Percentiles rank a stretch among this genome's conserved stretches.
Conservation (phyloP, 2,888 invertebrate genomes). For the Herminia tarsipennalis region DNA sequence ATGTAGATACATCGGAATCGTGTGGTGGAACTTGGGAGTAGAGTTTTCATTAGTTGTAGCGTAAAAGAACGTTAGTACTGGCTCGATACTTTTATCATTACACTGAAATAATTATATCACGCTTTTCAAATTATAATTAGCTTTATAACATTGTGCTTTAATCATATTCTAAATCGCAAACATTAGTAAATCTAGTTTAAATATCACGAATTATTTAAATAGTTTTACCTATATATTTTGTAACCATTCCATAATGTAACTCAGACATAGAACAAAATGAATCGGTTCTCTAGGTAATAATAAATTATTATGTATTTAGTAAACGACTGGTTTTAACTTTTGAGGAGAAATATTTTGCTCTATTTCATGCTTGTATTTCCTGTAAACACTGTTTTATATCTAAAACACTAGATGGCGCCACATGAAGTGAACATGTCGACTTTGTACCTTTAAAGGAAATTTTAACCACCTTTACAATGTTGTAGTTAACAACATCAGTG, state of each 20-base stretch:
- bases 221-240: too few species aligned
- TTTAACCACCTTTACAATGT: constrained; percentile 36
- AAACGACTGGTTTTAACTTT: too few species aligned
- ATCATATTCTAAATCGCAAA: background rate
- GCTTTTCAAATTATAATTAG: background rate
- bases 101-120: background rate
- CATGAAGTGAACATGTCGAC: constrained; percentile 13
- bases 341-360: background rate
- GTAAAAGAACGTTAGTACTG: background rate
- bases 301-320: too few species aligned
- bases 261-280: too few species aligned
- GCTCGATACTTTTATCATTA: background rate
- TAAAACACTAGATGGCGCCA: constrained; percentile 13
- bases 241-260: too few species aligned
- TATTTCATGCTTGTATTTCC: background rate
- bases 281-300: too few species aligned
- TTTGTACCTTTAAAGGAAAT: constrained; percentile 41
- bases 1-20: too few species aligned
- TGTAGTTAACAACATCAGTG: constrained; percentile 41
- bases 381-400: constrained; percentile 4
- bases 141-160: background rate
- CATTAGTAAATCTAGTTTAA: too few species aligned
- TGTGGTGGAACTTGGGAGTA: too few species aligned
- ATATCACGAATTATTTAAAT: too few species aligned
- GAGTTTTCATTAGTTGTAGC: too few species aligned